Conservation (phyloP, 2,888 invertebrate genomes). For the Microplitis deprimator region DNA sequence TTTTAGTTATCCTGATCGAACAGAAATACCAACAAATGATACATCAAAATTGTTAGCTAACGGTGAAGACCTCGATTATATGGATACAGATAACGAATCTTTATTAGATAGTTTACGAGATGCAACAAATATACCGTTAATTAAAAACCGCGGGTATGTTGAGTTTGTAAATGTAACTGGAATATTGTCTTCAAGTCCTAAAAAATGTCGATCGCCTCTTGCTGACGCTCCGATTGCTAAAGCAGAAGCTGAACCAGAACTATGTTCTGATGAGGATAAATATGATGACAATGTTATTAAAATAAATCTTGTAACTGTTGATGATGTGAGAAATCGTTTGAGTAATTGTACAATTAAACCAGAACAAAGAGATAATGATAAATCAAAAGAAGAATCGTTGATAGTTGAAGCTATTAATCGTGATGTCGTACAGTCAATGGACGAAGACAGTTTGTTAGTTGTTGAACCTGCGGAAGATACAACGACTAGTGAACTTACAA, state of each 20-base stretch:
- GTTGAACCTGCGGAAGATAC: slow-evolving; percentile 77
- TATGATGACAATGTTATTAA: slow-evolving; percentile 63
- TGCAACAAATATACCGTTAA: slow-evolving; percentile 72
- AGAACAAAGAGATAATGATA: background rate
- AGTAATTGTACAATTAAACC: slow-evolving; percentile 51
- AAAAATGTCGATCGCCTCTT: slow-evolving; percentile 6
- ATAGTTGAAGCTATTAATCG: slow-evolving; percentile 69
- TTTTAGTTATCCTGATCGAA: slow-evolving; percentile 52
- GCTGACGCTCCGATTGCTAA: slow-evolving; percentile 64
- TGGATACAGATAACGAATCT: slow-evolving; percentile 89
- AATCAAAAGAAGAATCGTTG: slow-evolving; percentile 65
- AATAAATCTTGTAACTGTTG: slow-evolving; percentile 66
- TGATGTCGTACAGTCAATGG: slow-evolving; percentile 67
- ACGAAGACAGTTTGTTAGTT: slow-evolving; percentile 76
- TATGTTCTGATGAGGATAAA: slow-evolving; percentile 60
- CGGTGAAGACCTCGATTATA: slow-evolving; percentile 88
- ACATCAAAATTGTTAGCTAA: slow-evolving; percentile 65
- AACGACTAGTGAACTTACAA: slow-evolving; percentile 72
- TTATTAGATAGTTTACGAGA: slow-evolving; percentile 78
- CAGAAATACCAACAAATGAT: slow-evolving; percentile 56
- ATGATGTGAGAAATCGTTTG: slow-evolving; percentile 63
- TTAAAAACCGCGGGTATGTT: slow-evolving; percentile 79
- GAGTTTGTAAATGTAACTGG: slow-evolving; percentile 75
- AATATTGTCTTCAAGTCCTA: slow-evolving; percentile 43
- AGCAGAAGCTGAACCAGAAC: slow-evolving; percentile 63